Conservation (phyloP, 2,797 vertebrate species). For the Trematomus bernacchii region DNA sequence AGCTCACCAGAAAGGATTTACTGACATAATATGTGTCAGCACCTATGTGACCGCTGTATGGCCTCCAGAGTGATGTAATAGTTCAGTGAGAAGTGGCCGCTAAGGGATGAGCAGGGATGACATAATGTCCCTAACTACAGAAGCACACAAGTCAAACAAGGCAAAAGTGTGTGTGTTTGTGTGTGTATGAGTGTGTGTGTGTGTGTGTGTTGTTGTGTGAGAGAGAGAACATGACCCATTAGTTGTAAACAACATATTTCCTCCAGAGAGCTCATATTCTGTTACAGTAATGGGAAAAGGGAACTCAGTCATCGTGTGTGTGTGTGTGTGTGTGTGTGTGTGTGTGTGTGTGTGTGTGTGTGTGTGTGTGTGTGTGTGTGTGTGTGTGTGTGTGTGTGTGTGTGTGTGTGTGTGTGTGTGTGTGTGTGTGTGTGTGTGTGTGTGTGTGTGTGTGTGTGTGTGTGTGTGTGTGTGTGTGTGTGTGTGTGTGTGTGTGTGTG, state of each 20-base stretch:
- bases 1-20: not conserved
- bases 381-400: constrained; percentile 16
- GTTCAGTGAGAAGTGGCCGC: constrained; percentile 19
- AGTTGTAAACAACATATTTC: constrained; percentile 53
- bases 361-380: not conserved
- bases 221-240: constrained; percentile 21
- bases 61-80: constrained; percentile 15
- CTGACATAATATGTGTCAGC: not conserved
- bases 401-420: no score
- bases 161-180: constrained; percentile 16
- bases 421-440: no score
- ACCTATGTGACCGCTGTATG: not conserved
- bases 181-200: constrained; percentile 12
- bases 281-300: constrained; percentile 33
- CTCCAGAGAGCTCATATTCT: constrained; percentile 45
- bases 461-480: not conserved
- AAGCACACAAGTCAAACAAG: constrained; percentile 44
- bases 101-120: constrained; percentile 39
- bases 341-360: constrained; percentile 12
- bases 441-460: constrained; percentile 5
- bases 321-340: constrained; percentile 12
- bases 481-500: constrained; percentile 1
- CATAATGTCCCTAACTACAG: constrained; percentile 43
- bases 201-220: not conserved
- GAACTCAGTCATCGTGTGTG: constrained; percentile 3